A percentile compares a stretch with the other conserved stretches of the same genome.
These are phyloP conservation scores for Amphibalanus amphitrite DNA, from an alignment of 1,140 invertebrate species.

Conservation along the genomic window DNA sequence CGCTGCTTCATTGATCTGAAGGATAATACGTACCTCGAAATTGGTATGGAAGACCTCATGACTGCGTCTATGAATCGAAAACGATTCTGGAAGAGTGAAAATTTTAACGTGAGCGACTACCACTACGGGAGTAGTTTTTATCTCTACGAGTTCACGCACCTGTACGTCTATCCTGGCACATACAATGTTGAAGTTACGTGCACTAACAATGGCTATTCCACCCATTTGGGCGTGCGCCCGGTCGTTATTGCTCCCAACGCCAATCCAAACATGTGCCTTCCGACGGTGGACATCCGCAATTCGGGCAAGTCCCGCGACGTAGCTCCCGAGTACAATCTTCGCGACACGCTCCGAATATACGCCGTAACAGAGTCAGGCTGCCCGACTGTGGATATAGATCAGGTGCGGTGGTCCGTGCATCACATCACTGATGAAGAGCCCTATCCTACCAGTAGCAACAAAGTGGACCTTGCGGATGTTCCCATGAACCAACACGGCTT, in stretches of 20 bases:
- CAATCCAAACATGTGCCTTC: neutral
- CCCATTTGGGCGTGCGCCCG: neutral
- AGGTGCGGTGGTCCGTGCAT: neutral
- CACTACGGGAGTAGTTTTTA: neutral
- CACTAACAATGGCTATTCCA: neutral
- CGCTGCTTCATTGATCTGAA: neutral
- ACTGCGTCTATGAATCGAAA: neutral
- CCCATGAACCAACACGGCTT: neutral
- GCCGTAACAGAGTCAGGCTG: neutral
- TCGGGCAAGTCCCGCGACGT: neutral
- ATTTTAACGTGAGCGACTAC: neutral
- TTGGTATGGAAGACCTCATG: neutral
- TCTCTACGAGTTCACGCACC: neutral
- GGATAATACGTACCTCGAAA: neutral
- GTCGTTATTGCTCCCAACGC: neutral
- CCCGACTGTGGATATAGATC: neutral
- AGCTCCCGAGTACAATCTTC: neutral
- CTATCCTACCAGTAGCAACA: neutral
- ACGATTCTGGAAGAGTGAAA: neutral
- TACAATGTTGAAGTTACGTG: neutral
- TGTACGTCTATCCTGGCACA: neutral
- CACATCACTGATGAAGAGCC: neutral
- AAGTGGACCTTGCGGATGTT: neutral
- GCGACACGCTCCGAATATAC: neutral
- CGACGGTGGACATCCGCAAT: neutral